Base-by-base conservation (phyloP, 2,113 vertebrate species). In the Sander lucioperca region DNA sequence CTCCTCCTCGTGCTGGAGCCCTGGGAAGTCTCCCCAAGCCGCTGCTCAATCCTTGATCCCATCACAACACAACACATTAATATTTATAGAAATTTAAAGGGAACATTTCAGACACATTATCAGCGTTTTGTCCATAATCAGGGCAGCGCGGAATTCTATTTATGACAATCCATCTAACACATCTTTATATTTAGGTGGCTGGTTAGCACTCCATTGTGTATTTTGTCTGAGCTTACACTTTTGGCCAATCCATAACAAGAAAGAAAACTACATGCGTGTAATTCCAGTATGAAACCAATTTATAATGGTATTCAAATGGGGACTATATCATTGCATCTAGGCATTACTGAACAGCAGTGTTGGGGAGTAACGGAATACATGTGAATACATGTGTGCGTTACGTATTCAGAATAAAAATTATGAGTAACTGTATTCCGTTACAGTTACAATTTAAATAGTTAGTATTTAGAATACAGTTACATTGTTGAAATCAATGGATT, bases 61-160 rank as follows among this genome's bases (percentile, higher is more conserved):
- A 85, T 83, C 86, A 79, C 80, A 92, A 80, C 74, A 74, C 85
- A 90, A 80, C 74, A 74, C 85, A 90, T 93, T 92, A 87, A 93
- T 94, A 94, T 94, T 92, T 77, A 94, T 93, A 80, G 68, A 57
- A 80, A 90, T 83, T 84, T 86, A 50, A 83, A 63, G 69, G 62
- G 77, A 85, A 36, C 70, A 80, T 89, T 89, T 88, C 56, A 85
- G 63, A 75, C 76, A 79, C 79, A 84, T 88, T 90, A 87, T 88
- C 66, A 61, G 74, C 2, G 0, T 70, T 79, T 88, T 86, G 77
- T 71, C 78, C 51, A 85, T 19, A 79, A 84, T 83, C 57, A 67
- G 12, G 15, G 30, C 43, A 43, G 51, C 47, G 47, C 36, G 67
- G 33, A 43, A 47, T 77, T 77, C 39, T 16, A 23, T n/a, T 56